phyloP scores from a whole-genome alignment of 2,113 vertebrate genomes.

The Odobenus rosmarus region DNA sequence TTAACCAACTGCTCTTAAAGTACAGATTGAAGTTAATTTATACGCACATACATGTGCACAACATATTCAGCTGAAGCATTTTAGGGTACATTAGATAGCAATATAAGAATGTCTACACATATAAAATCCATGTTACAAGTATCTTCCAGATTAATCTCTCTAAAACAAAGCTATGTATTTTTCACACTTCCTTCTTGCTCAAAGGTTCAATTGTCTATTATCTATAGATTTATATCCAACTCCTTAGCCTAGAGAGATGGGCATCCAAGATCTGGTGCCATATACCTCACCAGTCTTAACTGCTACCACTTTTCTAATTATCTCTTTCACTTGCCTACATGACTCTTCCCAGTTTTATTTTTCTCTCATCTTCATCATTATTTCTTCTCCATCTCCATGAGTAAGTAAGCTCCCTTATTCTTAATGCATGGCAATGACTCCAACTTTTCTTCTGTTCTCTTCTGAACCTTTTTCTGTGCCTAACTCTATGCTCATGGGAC shows the following conservation, averaged over 20 bases:
- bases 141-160: background rate
- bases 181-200: background rate
- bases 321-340: background rate
- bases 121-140: background rate
- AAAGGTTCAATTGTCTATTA: background rate
- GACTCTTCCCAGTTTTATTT: background rate
- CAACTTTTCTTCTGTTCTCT: background rate
- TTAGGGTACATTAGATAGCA: background rate
- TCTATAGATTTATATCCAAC: background rate
- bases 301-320: background rate
- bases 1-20: background rate
- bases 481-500: background rate
- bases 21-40: background rate
- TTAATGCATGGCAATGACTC: background rate
- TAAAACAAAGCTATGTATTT: background rate
- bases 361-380: background rate
- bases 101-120: background rate
- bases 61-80: background rate
- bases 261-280: background rate
- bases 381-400: background rate
- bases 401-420: background rate
- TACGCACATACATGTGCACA: background rate
- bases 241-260: background rate
- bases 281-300: background rate
- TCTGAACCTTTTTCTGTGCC: background rate